Evolutionary conservation across 92 coral and sea anemone species (phyloP).

Genomic region (Paramuricea clavata): DNA sequence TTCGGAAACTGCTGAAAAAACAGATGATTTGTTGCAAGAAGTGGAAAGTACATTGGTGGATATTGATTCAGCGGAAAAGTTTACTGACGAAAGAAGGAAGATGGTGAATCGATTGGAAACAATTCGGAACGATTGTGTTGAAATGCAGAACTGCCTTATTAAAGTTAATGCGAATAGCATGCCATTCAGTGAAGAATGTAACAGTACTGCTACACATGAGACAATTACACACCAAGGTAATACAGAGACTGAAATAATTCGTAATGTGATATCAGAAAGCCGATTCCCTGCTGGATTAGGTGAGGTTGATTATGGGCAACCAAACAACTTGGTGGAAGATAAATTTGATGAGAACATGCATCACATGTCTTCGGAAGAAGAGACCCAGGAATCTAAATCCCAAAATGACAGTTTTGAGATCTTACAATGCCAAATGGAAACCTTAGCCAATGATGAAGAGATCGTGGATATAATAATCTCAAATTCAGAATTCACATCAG

Average conservation of each 20-base stretch:
- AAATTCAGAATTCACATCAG: conserved; percentile 11
- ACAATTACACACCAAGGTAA: background rate
- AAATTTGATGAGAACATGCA: background rate
- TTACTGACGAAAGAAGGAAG: background rate
- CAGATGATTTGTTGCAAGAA: conserved; percentile 20
- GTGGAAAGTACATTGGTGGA: background rate
- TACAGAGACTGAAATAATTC: background rate
- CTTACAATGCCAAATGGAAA: conserved; percentile 52
- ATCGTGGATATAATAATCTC: conserved; percentile 40
- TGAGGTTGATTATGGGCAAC: background rate
- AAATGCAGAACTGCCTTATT: background rate
- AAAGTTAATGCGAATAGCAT: background rate
- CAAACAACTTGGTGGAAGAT: background rate
- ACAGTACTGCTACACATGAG: background rate
- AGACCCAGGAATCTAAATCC: conserved; percentile 21
- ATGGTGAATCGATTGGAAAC: conserved; percentile 29
- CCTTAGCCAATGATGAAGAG: conserved; percentile 30
- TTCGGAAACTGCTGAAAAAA: background rate
- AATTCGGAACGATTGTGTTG: conserved; percentile 23
- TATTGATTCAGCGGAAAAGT: background rate
- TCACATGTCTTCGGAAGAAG: conserved; percentile 20
- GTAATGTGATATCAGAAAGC: background rate
- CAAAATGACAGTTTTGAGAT: conserved; percentile 17
- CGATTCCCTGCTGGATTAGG: background rate
- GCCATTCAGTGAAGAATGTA: background rate